Percentiles rank a stretch among this genome's conserved stretches.
Evolutionary conservation across 2,888 invertebrate species (phyloP).

Genomic region (Dromius quadrimaculatus): DNA sequence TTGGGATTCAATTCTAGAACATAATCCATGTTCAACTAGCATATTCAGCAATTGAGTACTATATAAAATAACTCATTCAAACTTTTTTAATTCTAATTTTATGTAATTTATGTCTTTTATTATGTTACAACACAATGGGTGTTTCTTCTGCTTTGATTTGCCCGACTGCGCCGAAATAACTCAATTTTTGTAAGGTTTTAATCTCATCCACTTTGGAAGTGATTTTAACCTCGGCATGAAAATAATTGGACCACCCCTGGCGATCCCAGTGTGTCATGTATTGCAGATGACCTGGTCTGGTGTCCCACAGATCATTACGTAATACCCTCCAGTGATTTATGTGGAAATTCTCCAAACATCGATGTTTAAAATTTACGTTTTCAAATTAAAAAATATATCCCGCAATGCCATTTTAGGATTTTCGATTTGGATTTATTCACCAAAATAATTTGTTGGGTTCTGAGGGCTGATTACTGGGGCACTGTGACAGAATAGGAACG

Average conservation of each 20-base stretch:
- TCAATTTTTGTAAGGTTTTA: constrained; percentile 2
- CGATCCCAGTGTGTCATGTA: not conserved
- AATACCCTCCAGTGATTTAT: constrained; percentile 39
- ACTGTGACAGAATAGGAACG: no score
- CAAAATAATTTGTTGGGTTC: constrained; percentile 5
- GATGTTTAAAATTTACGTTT: constrained; percentile 34
- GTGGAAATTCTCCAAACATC: constrained; percentile 16
- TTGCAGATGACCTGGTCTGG: constrained; percentile 11
- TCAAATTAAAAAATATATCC: constrained; percentile 30
- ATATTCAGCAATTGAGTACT: no score
- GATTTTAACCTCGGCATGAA: constrained; percentile 2
- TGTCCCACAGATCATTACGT: constrained; percentile 33
- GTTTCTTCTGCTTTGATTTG: no score
- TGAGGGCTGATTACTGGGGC: no score
- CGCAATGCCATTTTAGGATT: constrained; percentile 1
- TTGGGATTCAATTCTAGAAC: constrained; percentile 44
- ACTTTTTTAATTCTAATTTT: no score
- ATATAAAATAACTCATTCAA: no score
- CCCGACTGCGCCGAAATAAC: not conserved
- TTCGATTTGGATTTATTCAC: constrained; percentile 17
- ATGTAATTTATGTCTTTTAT: no score
- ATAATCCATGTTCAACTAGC: constrained; percentile 44
- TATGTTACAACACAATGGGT: no score
- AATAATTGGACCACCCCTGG: constrained; percentile 31
- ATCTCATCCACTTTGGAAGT: not conserved